A percentile compares a stretch with the other conserved stretches of the same genome.
Evolutionary conservation across 1,140 invertebrate species (phyloP).

Genomic region (Laupala kohalensis): DNA sequence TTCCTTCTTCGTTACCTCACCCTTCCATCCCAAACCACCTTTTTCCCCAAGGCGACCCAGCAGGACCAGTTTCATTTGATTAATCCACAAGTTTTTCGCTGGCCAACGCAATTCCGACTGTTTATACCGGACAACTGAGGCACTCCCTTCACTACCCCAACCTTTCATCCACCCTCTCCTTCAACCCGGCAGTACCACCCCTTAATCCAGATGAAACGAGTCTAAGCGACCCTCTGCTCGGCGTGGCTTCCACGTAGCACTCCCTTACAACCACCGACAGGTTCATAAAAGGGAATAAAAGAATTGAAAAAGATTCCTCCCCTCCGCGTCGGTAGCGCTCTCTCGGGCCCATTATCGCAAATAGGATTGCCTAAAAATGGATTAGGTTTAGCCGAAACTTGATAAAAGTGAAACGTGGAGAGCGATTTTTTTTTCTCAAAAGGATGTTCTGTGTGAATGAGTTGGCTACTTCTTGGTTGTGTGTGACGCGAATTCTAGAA

Average conservation of each 20-base stretch:
- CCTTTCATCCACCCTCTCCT: no score
- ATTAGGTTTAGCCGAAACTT: not conserved
- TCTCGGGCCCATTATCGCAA: not conserved
- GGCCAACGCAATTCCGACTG: no score
- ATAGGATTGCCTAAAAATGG: not conserved
- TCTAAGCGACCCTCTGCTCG: not conserved
- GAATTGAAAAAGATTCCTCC: not conserved
- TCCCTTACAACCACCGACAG: not conserved
- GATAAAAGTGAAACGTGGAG: not conserved
- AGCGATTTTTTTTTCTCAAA: not conserved
- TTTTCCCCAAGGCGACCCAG: no score
- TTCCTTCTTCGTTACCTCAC: no score
- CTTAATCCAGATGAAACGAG: not conserved
- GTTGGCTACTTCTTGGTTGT: not conserved
- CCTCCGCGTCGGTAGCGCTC: no score
- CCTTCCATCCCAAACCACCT: no score
- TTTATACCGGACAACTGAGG: no score
- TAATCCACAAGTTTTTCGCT: no score
- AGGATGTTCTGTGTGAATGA: not conserved
- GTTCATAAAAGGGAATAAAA: not conserved
- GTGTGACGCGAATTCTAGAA: not conserved
- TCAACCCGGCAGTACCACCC: no score
- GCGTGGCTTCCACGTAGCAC: not conserved
- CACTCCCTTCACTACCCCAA: no score
- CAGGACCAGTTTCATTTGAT: no score